Evolutionary conservation across 2,888 invertebrate species (phyloP).

Genomic region (Mesodorylaimus sp.): DNA sequence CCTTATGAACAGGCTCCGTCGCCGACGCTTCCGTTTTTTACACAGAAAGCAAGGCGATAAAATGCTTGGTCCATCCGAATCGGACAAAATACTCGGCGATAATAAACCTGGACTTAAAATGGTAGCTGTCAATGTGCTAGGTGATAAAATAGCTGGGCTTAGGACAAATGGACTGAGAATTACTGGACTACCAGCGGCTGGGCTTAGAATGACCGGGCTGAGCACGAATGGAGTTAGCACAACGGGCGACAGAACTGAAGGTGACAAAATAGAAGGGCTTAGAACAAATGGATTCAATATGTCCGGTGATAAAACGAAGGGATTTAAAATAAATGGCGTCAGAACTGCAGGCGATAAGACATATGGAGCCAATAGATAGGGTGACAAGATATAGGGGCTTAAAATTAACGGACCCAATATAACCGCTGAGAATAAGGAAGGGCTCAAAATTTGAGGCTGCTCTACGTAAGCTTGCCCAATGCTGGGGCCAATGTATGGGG

Average conservation of each 20-base stretch:
- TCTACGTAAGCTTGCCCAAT: not conserved
- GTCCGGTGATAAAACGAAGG: not conserved
- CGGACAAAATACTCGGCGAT: not conserved
- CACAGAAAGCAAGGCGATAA: constrained; percentile 1
- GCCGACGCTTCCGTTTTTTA: not conserved
- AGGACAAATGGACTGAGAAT: not conserved
- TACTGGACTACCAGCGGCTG: not conserved
- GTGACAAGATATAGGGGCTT: not conserved
- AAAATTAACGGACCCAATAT: not conserved
- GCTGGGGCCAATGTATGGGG: not conserved
- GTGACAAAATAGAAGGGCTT: no score
- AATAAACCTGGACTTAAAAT: not conserved
- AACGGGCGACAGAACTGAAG: no score
- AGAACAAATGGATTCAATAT: not conserved
- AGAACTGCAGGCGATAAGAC: not conserved
- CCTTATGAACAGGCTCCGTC: no score
- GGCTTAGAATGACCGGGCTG: not conserved
- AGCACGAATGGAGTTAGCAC: no score
- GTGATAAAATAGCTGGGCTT: constrained; percentile 1
- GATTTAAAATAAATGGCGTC: not conserved
- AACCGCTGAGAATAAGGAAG: not conserved
- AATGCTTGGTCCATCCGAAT: no score
- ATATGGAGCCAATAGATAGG: not conserved
- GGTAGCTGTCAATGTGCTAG: not conserved
- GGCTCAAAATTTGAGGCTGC: not conserved